These are phyloP conservation scores for Halesus radiatus DNA, from an alignment of 1,140 invertebrate genomes.

Conservation along the genomic window DNA sequence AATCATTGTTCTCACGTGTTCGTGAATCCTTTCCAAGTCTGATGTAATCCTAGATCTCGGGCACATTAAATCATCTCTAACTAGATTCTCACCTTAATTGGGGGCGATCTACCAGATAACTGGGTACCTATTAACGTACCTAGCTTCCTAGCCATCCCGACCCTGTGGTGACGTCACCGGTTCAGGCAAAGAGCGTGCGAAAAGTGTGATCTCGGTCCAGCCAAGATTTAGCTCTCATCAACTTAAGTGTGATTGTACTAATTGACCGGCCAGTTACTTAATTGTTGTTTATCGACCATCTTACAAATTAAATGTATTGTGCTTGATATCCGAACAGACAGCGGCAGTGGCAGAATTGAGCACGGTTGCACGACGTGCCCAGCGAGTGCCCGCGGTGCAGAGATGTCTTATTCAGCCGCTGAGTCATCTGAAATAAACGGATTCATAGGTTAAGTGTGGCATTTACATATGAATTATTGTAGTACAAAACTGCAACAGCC, in stretches of 20 bases:
- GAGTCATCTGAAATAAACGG: conserved; percentile 25
- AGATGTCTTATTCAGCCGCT: background rate
- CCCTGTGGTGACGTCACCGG: conserved; percentile 41
- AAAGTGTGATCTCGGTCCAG: conserved; percentile 54
- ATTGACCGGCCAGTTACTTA: conserved; percentile 55
- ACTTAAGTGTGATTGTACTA: conserved; percentile 58
- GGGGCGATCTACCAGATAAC: background rate
- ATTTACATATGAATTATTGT: conserved; percentile 19
- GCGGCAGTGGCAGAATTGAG: background rate
- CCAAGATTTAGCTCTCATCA: conserved; percentile 57
- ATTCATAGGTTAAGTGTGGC: conserved; percentile 7
- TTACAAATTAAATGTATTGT: conserved; percentile 55
- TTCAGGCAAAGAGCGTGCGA: conserved; percentile 56
- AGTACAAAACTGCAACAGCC: background rate
- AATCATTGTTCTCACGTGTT: background rate
- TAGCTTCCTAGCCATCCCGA: conserved; percentile 39
- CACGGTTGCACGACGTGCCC: background rate
- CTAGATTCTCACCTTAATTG: conserved; percentile 56
- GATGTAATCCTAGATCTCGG: no score
- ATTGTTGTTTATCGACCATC: conserved; percentile 57
- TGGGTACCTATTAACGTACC: background rate
- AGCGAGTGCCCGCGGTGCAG: background rate
- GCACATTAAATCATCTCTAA: conserved; percentile 12
- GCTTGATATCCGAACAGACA: conserved; percentile 32
- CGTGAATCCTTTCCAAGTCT: no score